Base-by-base conservation (phyloP, 1,140 invertebrate species). In the Campoletis sonorensis region DNA sequence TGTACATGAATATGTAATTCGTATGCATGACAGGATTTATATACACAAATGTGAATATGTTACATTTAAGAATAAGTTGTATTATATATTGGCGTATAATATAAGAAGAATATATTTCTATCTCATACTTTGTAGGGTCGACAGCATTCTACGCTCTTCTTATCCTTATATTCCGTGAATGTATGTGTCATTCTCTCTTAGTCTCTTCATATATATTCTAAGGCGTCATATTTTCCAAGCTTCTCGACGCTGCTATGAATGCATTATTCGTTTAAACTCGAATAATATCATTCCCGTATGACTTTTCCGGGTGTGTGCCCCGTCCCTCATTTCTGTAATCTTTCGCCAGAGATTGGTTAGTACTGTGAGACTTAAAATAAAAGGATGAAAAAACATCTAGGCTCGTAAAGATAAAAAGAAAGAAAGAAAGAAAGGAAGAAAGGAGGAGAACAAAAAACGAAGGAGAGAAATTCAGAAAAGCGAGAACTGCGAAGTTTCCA, bases 251-350 rank as follows among this genome's bases (percentile, higher is more conserved):
- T 21, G 37, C 79, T 45, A 72, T 79, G 61, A 80, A 80, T 80
- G 79, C 79, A 80, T 80, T 80, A 80, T 73, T 80, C 79, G 79
- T 72, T 80, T 73, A 80, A 70, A 58, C 79, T 73, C 79, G 70
- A 80, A 80, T 73, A 73, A 80, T 80, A 80, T 71, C 68, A 77
- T 77, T 54, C 61, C 27, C n/a, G 7, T 45, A n/a, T n/a, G 40
- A 5, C 40, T 3, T 45, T 45, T 45, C 11, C 11, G 40, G 5
- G 23, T 75, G 40, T 27, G 61, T 64, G 72, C 72, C 49, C 37
- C 4, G 54, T 33, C n/a, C n/a, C 18, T 5, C 58, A 23, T 27
- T 58, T 79, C 76, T 21, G 79, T 80, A 72, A 80, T 80, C 70
- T 71, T 51, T 61, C 21, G 18, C 49, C 30, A 54, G 54, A 77